These are phyloP conservation scores for Phyllopteryx taeniolatus DNA, from an alignment of 2,113 vertebrate genomes.

Conservation along the genomic window DNA sequence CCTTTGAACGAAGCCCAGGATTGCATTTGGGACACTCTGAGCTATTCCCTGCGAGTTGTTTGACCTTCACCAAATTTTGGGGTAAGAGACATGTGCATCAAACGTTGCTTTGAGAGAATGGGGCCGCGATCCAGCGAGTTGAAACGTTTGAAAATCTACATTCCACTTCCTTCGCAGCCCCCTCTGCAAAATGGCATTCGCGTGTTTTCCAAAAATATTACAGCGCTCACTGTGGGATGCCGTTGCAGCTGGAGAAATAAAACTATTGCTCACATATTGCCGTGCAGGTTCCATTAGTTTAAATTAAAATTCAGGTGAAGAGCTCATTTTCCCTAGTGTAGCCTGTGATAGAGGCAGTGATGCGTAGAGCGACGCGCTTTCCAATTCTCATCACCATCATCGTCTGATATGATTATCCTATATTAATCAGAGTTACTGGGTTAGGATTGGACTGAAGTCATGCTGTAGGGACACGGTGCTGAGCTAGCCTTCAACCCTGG, in stretches of 20 bases:
- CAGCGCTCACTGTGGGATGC: neutral
- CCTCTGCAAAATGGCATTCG: neutral
- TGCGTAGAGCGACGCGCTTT: constrained; percentile 22
- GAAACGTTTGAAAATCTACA: neutral
- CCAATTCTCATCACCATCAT: constrained; percentile 39
- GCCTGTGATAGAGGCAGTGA: constrained; percentile 33
- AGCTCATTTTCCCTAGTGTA: constrained; percentile 23
- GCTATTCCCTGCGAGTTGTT: constrained; percentile 9
- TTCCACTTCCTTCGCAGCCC: neutral
- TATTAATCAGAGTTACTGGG: constrained; percentile 50
- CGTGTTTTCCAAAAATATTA: neutral
- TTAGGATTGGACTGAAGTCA: constrained; percentile 13
- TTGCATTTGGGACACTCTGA: neutral
- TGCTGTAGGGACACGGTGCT: neutral
- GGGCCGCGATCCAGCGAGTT: too few relatives aligned
- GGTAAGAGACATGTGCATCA: neutral
- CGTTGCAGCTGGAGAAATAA: neutral
- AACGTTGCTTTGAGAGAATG: too few relatives aligned
- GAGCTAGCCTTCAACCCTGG: neutral
- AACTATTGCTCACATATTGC: neutral
- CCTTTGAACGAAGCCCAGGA: neutral
- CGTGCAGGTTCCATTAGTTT: constrained; percentile 28
- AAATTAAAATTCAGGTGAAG: constrained; percentile 25
- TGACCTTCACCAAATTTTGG: constrained; percentile 25
- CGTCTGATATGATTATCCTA: constrained; percentile 36